Evolutionary conservation across 2,888 invertebrate genomes (phyloP), one percentile per base, ranked within the genome.

Genomic region (Pimpla rufipes): DNA sequence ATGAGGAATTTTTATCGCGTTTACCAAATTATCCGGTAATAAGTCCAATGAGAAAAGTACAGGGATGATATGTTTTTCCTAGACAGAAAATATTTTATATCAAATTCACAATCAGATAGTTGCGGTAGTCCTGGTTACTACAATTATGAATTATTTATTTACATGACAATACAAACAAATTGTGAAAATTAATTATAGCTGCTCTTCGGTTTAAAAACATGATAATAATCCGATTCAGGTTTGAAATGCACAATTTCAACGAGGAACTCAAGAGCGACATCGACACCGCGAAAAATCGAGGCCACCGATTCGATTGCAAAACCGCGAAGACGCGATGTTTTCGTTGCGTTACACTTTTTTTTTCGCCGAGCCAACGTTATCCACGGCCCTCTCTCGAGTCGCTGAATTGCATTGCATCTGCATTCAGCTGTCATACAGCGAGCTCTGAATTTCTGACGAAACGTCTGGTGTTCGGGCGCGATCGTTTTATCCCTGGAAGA

Each of bases 401-500:
- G 13, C 5, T n/a, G 37, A 35, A 40, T 37, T 50, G 37, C 16
- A 52, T 37, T 40, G 67, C 35, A 40, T 70, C 52, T 40, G 68
- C 37, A 68, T 52, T 52, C 68, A 35, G 52, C 35, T 50, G 10
- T 47, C 68, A 68, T 18, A 37, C 68, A 18, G 18, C 29, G 50
- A 35, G 68, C 68, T 11, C 18, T 35, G 50, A 50, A 68, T 55
- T 52, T 52, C 68, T 35, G 50, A 52, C 52, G 52, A 70, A 37
- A 21, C 52, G 35, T 4, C 21, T 21, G 55, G 52, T 52, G 68
- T 52, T 40, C 52, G 52, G 35, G 13, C 40, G 11, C 52, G 52
- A 70, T 52, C 37, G 52, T 50, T 70, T 59, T 40, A 70, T 70
- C 52, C 68, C 68, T 70, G 68, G 52, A 70, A 70, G 37, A 70